Evolutionary conservation across 2,888 invertebrate genomes (phyloP).

Genomic region (Xestia c-nigrum): DNA sequence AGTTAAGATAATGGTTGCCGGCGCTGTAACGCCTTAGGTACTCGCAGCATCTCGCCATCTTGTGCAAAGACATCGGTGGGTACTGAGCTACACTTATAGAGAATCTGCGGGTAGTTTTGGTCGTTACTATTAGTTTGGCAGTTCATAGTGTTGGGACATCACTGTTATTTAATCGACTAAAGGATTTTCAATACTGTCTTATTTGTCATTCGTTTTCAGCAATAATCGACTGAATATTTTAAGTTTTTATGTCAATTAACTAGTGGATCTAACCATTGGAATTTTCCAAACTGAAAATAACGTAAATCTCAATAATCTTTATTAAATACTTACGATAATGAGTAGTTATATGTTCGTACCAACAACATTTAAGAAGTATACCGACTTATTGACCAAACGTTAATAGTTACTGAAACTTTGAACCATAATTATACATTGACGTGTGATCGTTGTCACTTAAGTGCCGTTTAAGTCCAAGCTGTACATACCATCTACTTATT

Average conservation of each 20-base stretch:
- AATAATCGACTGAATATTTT: not conserved
- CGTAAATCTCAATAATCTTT: not conserved
- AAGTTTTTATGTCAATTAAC: not conserved
- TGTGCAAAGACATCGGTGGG: conserved; percentile 73
- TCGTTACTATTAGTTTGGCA: not conserved
- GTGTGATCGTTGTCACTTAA: conserved; percentile 33
- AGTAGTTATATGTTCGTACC: not conserved
- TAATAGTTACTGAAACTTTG: conserved; percentile 15
- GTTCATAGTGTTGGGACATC: not conserved
- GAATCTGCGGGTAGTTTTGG: conserved; percentile 36
- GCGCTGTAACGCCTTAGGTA: conserved; percentile 50
- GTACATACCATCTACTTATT: conserved; percentile 17
- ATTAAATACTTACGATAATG: conserved; percentile 9
- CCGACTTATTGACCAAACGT: not conserved
- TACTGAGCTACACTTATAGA: conserved; percentile 61
- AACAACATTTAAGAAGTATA: conserved; percentile 13
- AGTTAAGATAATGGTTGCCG: conserved; percentile 40
- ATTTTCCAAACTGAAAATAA: not conserved
- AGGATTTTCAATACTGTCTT: not conserved
- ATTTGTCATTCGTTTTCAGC: not conserved
- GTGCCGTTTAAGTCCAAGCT: conserved; percentile 6
- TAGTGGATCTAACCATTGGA: too few species aligned
- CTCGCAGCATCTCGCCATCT: conserved; percentile 80
- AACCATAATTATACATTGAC: conserved; percentile 33
- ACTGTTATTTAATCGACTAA: conserved; percentile 12